Evolutionary conservation across 2,797 vertebrate species (phyloP), one percentile per base, ranked within the genome.

Genomic region (Malurus splendens): DNA sequence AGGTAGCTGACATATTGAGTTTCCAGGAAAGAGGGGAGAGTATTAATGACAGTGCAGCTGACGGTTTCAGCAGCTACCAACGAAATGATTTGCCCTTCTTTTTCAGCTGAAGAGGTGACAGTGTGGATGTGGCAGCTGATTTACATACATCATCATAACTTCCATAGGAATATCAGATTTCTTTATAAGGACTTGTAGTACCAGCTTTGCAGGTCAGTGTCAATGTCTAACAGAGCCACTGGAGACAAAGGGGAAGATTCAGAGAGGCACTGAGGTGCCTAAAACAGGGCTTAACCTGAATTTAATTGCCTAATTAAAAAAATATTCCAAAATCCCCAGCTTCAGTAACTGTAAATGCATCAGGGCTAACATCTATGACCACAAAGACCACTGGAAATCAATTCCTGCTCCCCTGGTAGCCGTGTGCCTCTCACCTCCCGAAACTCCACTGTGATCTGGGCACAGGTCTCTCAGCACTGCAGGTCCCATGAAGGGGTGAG

Each of bases 71-170:
- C 87, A 95, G 90, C 91, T 94, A 93, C 89, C 89, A 91, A 78
- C 70, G 4, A 96, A 95, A 87, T 92, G 14, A 92, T 94, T 76
- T 95, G 94, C 82, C 84, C 75, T 94, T 94, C 91, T 96, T 95
- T 94, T 93, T 89, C 92, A 94, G 83, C 76, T 6, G 41, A 95
- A 95, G 90, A 90, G 82, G 82, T 93, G 93, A 92, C 89, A 94
- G 79, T 76, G 85, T 87, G 76, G 64, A 87, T 93, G 52, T 86
- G 79, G 94, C 94, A 94, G 93, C 94, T 96, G 93, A 95, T 96
- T 95, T 96, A 94, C 94, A 95, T 95, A 95, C 36, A 96, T 95
- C 93, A 94, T 93, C 90, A 94, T 94, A 95, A 94, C 90, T 94
- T 95, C 81, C 94, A 93, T 6, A 90, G 74, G 86, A 95, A 90